phyloP scores from a whole-genome alignment of 92 coral and sea anemone species.

The Micromussa lordhowensis region DNA sequence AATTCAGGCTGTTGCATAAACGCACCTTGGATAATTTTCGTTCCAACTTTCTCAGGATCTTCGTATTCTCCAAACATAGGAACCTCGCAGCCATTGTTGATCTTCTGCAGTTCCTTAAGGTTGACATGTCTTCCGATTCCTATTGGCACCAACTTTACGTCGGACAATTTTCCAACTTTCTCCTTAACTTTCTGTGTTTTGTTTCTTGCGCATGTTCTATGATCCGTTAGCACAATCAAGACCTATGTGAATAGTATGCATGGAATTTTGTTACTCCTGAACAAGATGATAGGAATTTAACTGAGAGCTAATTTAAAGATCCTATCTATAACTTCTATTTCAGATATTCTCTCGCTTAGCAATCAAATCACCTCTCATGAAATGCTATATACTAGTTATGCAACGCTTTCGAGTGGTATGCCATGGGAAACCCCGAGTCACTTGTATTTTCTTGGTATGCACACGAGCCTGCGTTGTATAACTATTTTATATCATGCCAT shows the following conservation, averaged over 20 bases:
- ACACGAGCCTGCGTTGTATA: too few species aligned
- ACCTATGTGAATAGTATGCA: background rate
- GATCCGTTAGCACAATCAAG: conserved; percentile 10
- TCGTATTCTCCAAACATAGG: conserved; percentile 10
- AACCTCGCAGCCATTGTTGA: background rate
- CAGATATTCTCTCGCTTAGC: background rate
- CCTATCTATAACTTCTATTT: background rate
- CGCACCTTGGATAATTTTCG: background rate
- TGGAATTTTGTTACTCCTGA: background rate
- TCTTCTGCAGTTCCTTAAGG: background rate
- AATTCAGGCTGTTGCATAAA: background rate
- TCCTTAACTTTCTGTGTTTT: background rate
- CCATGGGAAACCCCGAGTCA: too few species aligned
- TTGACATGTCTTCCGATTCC: conserved; percentile 1
- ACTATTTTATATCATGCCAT: too few species aligned
- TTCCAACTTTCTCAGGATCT: background rate
- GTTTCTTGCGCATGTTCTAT: background rate
- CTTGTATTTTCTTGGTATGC: too few species aligned
- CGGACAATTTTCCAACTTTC: background rate
- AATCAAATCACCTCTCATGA: too few species aligned
- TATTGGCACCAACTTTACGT: background rate
- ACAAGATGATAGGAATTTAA: background rate
- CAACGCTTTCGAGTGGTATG: too few species aligned
- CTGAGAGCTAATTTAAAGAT: too few species aligned
- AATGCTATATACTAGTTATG: too few species aligned